Percentiles rank a stretch among this genome's conserved stretches.
Evolutionary conservation across 2,797 vertebrate species (phyloP).

Genomic region (Allobates femoralis): DNA sequence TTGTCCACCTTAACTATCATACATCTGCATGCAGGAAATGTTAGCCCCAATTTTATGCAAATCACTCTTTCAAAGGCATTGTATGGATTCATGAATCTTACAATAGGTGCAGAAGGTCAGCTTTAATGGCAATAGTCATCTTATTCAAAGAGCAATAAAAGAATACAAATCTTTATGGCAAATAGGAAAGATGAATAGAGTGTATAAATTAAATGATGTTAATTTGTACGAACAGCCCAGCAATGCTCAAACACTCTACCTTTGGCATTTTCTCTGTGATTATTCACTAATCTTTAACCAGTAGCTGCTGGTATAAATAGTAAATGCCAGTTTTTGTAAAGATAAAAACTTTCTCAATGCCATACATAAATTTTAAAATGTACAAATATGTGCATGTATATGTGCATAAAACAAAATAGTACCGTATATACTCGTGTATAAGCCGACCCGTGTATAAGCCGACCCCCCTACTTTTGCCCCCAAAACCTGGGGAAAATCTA

Average conservation of each 20-base stretch:
- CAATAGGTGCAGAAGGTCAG: constrained; percentile 35
- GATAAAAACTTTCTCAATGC: background rate
- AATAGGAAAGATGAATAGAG: constrained; percentile 15
- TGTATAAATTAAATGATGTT: background rate
- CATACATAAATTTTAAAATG: background rate
- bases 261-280: background rate
- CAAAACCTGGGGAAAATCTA: too few relatives aligned
- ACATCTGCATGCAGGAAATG: constrained; percentile 15
- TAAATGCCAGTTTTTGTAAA: background rate
- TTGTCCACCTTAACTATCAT: background rate
- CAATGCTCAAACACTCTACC: background rate
- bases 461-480: too few relatives aligned
- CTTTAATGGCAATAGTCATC: constrained; percentile 18
- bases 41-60: constrained; percentile 11
- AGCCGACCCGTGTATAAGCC: too few relatives aligned
- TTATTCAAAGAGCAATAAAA: constrained; percentile 41
- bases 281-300: background rate
- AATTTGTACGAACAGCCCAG: background rate
- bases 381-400: background rate
- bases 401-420: background rate
- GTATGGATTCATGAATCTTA: constrained; percentile 11
- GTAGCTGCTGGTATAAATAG: background rate
- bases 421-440: too few relatives aligned
- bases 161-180: constrained; percentile 22
- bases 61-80: constrained; percentile 1